Base-by-base conservation (phyloP, 2,113 vertebrate genomes). In the Nansenia antarctica region DNA sequence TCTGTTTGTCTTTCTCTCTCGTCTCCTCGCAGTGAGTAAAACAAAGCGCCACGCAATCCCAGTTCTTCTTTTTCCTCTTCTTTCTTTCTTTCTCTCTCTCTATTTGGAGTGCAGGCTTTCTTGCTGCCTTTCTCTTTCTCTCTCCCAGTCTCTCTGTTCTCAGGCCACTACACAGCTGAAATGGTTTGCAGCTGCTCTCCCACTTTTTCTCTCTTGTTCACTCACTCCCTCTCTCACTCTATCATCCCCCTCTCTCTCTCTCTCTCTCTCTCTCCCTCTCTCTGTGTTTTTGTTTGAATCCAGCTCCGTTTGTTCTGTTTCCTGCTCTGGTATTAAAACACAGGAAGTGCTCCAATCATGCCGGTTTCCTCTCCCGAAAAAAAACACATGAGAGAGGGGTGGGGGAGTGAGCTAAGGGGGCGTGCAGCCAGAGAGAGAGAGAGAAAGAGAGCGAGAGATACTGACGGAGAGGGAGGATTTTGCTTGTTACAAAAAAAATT, bases 151-250 rank as follows among this genome's bases (percentile, higher is more conserved):
- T 58, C 82, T 86, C 86, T 83, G 81, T 89, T 87, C 86, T 88
- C 83, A 82, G 74, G 87, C 89, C 86, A 81, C 88, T 82, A 85
- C 87, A 90, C 87, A 88, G 88, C 88, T 90, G 84, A 93, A 93
- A 93, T 93, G 91, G 90, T 91, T 93, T 93, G 91, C 92, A 93
- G 92, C 92, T 93, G 92, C 92, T 92, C 90, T 88, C 84, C 87
- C 87, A 84, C 85, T 91, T 90, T 88, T 76, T 29, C 34, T 27
- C 59, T 54, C 49, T 14, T 34, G 14, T 37, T 59, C 37, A 29
- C 53, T 67, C 49, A 12, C 82, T 84, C 85, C 61, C 85, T 81
- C 84, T 79, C 86, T 76, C 85, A 85, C 90, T 77, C 83, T 45
- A 85, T 76, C 73, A 69, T 62, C 69, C 24, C 82, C 74, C 82